Conservation (phyloP, 2,888 invertebrate genomes). For the Athalia circularis region DNA sequence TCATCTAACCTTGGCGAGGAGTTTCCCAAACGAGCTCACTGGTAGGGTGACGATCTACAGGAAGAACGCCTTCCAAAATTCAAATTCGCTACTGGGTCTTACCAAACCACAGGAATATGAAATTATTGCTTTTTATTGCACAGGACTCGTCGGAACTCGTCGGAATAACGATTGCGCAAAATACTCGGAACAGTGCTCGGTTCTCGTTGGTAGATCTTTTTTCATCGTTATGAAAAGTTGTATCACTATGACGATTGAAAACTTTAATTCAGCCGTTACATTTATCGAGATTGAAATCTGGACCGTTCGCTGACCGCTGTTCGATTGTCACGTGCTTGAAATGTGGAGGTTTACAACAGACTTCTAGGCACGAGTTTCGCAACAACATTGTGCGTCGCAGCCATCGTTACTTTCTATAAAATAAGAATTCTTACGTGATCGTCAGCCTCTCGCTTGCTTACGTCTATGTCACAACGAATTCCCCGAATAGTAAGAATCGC, state of each 20-base stretch:
- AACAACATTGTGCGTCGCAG: not conserved
- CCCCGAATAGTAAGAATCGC: not conserved
- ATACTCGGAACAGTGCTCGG: not conserved
- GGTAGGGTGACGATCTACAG: not conserved
- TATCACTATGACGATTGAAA: too few species aligned
- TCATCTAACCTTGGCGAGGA: not conserved
- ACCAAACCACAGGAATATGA: too few species aligned
- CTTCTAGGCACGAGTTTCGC: too few species aligned
- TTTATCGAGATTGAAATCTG: too few species aligned
- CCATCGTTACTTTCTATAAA: not conserved
- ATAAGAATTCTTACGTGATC: conserved; percentile 1
- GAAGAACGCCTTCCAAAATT: not conserved
- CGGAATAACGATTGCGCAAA: not conserved
- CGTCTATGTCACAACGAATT: not conserved
- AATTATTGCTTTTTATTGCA: too few species aligned
- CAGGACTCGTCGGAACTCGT: not conserved
- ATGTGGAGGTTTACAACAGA: too few species aligned
- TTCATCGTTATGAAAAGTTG: too few species aligned
- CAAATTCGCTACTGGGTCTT: not conserved
- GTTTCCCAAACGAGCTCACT: not conserved
- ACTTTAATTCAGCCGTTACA: too few species aligned
- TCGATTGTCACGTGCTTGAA: too few species aligned
- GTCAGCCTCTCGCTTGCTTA: not conserved
- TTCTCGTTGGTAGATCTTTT: too few species aligned
- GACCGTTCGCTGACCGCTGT: too few species aligned